Evolutionary conservation across 2,888 invertebrate genomes (phyloP), one percentile per base, ranked within the genome.

Genomic region (Trissolcus brochymenae): DNA sequence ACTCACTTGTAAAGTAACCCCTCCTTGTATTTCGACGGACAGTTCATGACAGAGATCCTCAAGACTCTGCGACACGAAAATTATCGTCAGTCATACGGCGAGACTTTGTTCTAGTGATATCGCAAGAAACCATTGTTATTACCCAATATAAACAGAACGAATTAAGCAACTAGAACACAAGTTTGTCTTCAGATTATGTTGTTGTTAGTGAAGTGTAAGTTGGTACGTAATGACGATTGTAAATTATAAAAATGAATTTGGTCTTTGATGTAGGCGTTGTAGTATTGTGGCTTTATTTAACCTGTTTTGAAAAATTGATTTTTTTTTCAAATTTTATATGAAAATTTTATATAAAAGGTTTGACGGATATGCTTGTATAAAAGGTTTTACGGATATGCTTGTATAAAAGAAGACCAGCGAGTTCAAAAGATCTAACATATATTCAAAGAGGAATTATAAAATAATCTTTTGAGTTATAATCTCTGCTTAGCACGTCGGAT

Each of bases 1-100:
- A 80, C 82, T 83, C 82, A 83, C 80, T 54, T 46, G 19, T 43
- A 43, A 67, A 71, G 57, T 43, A 51, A 19, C 17, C 21, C 1
- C 19, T 60, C 68, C 35, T 61, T 68, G 72, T 75, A 78, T 78
- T 59, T 59, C 62, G 60, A 46, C 73, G 64, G 75, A 68, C 72
- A 65, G 72, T 62, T 64, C 17, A 60, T 67, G 29, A 56, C 66
- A 21, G 71, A 68, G 59, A 53, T 65, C 59, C 40, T 11, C 7
- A 2, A 17, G 51, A 51, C 19, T 21, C 51, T n/a, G n/a, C 51
- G 19, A 17, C 11, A 19, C 21, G 51, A 9, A 51, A 51, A 9
- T 51, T 51, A 2, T 4, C 4, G 17, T 11, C 19, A 17, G 50
- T 6, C 35, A 11, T 7, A 11, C 14, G 50, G 54, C 59, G 56